A percentile compares a stretch with the other conserved stretches of the same genome.
Evolutionary conservation across 2,888 invertebrate species (phyloP).

Genomic region (Megaustenia siamemsis): DNA sequence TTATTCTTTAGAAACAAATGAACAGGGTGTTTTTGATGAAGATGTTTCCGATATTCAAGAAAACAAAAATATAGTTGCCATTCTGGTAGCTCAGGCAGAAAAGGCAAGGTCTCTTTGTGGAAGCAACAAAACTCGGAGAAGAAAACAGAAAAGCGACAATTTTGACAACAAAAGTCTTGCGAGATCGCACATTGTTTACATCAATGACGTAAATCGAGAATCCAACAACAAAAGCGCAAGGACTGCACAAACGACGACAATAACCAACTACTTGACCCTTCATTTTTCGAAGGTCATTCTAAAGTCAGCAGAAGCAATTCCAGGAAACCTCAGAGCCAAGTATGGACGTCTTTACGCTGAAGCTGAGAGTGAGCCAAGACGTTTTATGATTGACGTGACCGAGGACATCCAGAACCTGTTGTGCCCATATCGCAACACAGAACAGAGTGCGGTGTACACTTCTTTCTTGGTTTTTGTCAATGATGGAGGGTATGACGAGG

Average conservation of each 20-base stretch:
- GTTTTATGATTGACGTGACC: constrained; percentile 57
- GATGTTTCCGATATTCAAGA: not conserved
- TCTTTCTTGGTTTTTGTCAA: constrained; percentile 53
- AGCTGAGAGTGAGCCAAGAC: constrained; percentile 55
- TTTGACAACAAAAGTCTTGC: not conserved
- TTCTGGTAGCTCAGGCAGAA: constrained; percentile 51
- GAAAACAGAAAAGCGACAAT: not conserved
- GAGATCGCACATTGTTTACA: constrained; percentile 52
- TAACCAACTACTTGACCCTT: not conserved
- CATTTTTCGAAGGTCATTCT: constrained; percentile 46
- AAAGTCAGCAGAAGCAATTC: constrained; percentile 39
- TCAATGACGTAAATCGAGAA: not conserved
- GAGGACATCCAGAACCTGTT: constrained; percentile 43
- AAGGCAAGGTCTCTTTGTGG: constrained; percentile 3
- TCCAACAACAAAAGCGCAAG: not conserved
- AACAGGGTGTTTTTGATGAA: not conserved
- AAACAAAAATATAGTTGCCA: not conserved
- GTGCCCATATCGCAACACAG: not conserved
- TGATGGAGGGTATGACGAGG: constrained; percentile 52
- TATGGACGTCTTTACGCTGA: constrained; percentile 55
- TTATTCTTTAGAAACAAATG: no score
- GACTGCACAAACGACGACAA: not conserved
- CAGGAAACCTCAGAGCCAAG: constrained; percentile 41
- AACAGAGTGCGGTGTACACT: not conserved
- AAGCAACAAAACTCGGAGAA: not conserved